Evolutionary conservation across 1,140 invertebrate genomes (phyloP), one percentile per base, ranked within the genome.

Genomic region (Cydia splendana): DNA sequence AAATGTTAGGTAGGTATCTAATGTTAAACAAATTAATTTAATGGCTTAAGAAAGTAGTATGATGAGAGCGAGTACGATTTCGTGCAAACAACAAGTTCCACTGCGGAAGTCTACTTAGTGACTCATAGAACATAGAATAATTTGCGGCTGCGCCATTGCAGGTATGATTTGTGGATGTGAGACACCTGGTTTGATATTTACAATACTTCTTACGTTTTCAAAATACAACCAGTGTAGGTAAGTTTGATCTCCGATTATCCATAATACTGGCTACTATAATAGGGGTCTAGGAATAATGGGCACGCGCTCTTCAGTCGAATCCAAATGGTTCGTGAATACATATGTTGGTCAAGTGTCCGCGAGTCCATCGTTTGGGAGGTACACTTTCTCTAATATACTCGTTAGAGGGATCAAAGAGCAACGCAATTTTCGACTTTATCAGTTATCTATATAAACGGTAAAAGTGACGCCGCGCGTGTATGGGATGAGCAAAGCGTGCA

Each of bases 31-130:
- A 10, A 62, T 62, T 62, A 24, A 24, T 18, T 62, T 62, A 62
- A 62, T 62, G 57, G 18, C 20, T 24, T 24, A 12, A 62, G 57
- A 62, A 62, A 62, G 57, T 62, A 71, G 65, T 69, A 4, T 71
- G 34, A 71, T 42, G 67, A 42, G 67, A 71, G n/a, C 24, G 34
- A 42, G 67, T 18, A 42, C n/a, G 5, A 4, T 71, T 38, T 15
- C n/a, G 67, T 71, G 67, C 15, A 42, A 71, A 71, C 65, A 69
- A 34, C 67, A 71, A 71, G 67, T 71, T 71, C 30, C 67, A n/a
- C 34, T 18, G 34, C 67, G 67, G 67, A 71, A 71, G 67, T 71
- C 12, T 12, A 69, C 45, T 53, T 53, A n/a, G 67, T 71, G 30
- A 38, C 34, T 38, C 67, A 42, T 62, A 24, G 57, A 62, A 62